Evolutionary conservation across 2,797 vertebrate species (phyloP).

Genomic region (Furcifer pardalis): DNA sequence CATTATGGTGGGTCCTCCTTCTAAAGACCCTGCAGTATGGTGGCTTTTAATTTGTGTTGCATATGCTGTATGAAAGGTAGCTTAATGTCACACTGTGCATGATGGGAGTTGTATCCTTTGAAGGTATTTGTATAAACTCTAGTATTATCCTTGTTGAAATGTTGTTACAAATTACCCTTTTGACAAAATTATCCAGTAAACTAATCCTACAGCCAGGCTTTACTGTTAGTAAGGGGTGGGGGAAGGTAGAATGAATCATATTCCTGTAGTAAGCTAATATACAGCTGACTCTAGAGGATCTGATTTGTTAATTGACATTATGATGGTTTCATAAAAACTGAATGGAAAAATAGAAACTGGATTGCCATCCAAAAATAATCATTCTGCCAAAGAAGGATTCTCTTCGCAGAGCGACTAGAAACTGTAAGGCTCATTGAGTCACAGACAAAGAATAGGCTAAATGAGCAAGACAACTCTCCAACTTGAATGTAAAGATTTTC

Average conservation of each 20-base stretch:
- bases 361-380: neutral
- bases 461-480: neutral
- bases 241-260: neutral
- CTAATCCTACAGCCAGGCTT: conserved; percentile 16
- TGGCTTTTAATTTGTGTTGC: neutral
- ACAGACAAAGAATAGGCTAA: neutral
- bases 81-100: neutral
- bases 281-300: neutral
- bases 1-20: neutral
- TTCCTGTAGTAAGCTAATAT: neutral
- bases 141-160: neutral
- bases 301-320: conserved; percentile 3
- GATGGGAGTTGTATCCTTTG: neutral
- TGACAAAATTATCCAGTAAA: neutral
- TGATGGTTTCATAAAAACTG: neutral
- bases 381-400: neutral
- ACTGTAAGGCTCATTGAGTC: neutral
- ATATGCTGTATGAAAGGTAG: neutral
- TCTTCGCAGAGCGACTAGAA: neutral
- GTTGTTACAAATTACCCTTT: neutral
- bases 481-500: neutral
- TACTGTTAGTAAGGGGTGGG: neutral
- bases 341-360: neutral
- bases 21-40: neutral
- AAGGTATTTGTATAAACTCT: neutral